Evolutionary conservation across 2,113 vertebrate species (phyloP).

Genomic region (Crotalus horridus): DNA sequence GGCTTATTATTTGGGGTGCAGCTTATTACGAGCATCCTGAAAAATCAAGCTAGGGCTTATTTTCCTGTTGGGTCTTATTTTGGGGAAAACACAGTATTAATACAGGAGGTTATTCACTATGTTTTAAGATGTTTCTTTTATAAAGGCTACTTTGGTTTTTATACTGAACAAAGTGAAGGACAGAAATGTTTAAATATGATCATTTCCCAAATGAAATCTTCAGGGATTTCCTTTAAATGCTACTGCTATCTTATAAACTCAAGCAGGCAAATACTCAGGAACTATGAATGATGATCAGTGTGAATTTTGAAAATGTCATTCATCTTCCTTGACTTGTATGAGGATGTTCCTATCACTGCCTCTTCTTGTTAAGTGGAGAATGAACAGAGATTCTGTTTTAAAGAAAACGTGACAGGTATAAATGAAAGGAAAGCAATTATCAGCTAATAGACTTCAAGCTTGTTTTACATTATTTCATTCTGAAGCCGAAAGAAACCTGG

Average conservation of each 20-base stretch:
- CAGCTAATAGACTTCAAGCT: background rate
- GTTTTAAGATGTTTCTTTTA: slow-evolving; percentile 46
- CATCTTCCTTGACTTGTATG: background rate
- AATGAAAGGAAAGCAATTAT: background rate
- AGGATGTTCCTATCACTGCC: background rate
- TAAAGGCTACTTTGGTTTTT: slow-evolving; percentile 33
- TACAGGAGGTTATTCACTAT: slow-evolving; percentile 35
- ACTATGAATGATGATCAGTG: slow-evolving; percentile 14
- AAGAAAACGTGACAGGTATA: background rate
- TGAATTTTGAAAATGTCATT: slow-evolving; percentile 9
- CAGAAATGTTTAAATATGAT: slow-evolving; percentile 31
- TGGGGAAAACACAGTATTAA: slow-evolving; percentile 15
- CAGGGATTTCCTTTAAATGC: slow-evolving; percentile 19
- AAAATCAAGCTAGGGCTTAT: too few species aligned
- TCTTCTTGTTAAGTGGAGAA: background rate
- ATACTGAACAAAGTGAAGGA: slow-evolving; percentile 35
- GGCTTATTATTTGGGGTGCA: too few species aligned
- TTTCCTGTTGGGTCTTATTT: too few species aligned
- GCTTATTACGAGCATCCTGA: too few species aligned
- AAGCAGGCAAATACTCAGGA: slow-evolving; percentile 38
- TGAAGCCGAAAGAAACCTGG: background rate
- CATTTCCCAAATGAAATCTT: slow-evolving; percentile 39
- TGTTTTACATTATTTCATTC: background rate
- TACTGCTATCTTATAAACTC: background rate
- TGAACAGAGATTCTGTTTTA: background rate